These are phyloP conservation scores for Nibea albiflora DNA, from an alignment of 2,113 vertebrate genomes.

Conservation along the genomic window DNA sequence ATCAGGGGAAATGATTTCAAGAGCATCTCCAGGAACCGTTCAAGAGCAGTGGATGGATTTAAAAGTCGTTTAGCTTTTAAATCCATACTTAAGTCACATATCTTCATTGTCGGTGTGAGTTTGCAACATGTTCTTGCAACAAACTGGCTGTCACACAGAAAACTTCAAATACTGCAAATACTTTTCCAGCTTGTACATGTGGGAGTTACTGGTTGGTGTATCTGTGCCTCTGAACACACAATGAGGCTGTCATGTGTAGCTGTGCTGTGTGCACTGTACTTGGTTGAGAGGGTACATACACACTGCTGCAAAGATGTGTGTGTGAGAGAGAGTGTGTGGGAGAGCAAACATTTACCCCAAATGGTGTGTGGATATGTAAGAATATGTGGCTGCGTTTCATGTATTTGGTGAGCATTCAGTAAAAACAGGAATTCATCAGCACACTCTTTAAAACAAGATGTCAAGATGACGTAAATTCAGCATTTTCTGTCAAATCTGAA, in stretches of 20 bases:
- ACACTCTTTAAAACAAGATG: not conserved
- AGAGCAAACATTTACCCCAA: not conserved
- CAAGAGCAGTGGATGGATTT: not conserved
- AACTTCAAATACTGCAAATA: not conserved
- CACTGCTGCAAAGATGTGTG: not conserved
- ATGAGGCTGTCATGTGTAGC: not conserved
- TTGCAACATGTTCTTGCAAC: not conserved
- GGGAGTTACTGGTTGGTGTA: not conserved
- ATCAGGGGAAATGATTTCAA: not conserved
- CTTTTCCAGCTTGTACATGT: not conserved
- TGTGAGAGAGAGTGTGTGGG: not conserved
- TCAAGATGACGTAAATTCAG: not conserved
- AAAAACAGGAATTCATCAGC: not conserved
- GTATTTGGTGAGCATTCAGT: not conserved
- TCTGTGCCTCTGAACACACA: not conserved
- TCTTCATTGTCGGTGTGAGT: not conserved
- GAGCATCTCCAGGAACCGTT: not conserved
- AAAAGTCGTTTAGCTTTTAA: not conserved
- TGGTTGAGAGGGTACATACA: not conserved
- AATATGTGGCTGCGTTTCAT: not conserved
- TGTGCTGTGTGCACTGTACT: not conserved
- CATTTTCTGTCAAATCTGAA: conserved; percentile 15
- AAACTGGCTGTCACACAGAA: not conserved
- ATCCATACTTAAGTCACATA: not conserved
- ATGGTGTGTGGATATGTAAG: not conserved